These are phyloP conservation scores for Psammodynastes pulverulentus DNA, from an alignment of 2,113 vertebrate genomes.

Conservation along the genomic window DNA sequence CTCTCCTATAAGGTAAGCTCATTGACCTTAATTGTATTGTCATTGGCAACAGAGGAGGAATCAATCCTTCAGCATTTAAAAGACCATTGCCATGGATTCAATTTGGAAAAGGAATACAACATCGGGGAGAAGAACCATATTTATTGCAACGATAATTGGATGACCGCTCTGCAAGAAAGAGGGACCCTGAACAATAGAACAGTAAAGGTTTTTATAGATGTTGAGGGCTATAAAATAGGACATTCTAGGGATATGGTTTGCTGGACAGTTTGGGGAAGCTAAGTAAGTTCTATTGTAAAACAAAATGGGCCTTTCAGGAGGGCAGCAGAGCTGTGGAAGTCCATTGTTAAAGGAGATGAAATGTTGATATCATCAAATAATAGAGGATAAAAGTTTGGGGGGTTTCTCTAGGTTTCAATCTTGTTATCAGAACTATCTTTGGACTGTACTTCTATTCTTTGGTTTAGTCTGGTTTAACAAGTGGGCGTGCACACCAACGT, in stretches of 20 bases:
- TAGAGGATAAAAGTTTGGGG: neutral
- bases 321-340: neutral
- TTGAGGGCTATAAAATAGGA: neutral
- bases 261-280: neutral
- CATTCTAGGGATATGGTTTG: neutral
- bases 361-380: neutral
- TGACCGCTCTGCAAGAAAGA: neutral
- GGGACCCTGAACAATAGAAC: neutral
- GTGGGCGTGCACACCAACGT: too few species aligned
- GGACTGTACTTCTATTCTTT: neutral
- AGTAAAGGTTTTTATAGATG: neutral
- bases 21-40: neutral
- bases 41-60: neutral
- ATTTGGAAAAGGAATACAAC: neutral
- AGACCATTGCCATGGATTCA: neutral
- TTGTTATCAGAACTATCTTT: neutral
- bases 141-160: neutral
- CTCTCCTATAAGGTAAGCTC: neutral
- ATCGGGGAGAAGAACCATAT: neutral
- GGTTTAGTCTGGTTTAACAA: too few species aligned
- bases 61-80: neutral
- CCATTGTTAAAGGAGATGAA: neutral
- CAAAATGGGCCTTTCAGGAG: neutral
- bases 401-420: neutral
- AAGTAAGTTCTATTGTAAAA: neutral